A percentile compares a stretch with the other conserved stretches of the same genome.
phyloP scores from a whole-genome alignment of 2,797 vertebrate genomes.

The Loriculus beryllinus region DNA sequence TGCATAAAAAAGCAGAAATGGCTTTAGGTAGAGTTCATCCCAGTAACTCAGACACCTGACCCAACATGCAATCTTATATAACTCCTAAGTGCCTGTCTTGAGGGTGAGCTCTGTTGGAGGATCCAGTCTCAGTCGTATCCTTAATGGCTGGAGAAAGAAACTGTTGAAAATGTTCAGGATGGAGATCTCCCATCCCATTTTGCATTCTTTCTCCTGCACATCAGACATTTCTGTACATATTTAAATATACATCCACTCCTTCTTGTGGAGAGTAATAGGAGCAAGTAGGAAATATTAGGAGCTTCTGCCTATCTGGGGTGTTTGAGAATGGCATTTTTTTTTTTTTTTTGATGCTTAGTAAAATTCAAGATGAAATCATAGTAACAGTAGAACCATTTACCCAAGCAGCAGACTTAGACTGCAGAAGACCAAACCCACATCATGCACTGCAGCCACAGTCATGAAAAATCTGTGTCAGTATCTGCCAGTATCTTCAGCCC shows the following conservation, averaged over 20 bases:
- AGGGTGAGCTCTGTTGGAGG: neutral
- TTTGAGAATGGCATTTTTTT: neutral
- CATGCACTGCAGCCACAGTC: neutral
- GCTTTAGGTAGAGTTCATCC: neutral
- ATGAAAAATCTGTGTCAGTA: neutral
- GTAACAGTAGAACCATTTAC: neutral
- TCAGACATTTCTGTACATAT: neutral
- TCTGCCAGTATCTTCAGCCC: neutral
- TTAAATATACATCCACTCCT: neutral
- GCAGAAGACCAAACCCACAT: neutral
- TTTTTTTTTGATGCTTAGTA: neutral
- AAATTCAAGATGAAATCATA: neutral
- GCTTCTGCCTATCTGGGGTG: neutral
- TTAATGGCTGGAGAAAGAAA: neutral
- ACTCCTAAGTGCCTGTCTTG: neutral
- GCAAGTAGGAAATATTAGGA: neutral
- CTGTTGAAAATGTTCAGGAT: neutral
- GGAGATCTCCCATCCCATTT: neutral
- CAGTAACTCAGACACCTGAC: neutral
- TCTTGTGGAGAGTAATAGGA: neutral
- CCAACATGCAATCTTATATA: neutral
- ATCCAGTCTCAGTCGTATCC: neutral
- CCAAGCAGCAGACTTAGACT: neutral
- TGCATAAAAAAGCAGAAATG: neutral
- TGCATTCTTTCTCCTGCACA: neutral